Conservation (phyloP, 1,140 invertebrate species). For the Eulimnadia texana region DNA sequence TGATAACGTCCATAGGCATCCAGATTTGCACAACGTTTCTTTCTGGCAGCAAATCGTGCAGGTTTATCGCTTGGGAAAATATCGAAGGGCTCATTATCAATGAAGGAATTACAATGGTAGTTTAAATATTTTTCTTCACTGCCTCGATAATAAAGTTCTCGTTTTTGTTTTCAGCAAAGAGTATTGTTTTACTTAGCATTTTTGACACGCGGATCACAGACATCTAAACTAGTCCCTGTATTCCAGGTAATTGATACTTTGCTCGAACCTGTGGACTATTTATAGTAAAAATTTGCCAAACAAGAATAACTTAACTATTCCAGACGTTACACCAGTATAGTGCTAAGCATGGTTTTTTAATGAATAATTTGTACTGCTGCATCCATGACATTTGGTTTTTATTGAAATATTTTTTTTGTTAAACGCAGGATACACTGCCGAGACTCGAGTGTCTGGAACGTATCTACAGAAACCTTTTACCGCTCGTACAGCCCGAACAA, state of each 20-base stretch:
- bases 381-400: no score
- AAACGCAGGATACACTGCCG: constrained; percentile 5
- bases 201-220: constrained; percentile 1
- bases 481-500: not conserved
- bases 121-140: not conserved
- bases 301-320: no score
- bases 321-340: no score
- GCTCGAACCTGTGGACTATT: no score
- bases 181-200: constrained; percentile 14
- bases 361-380: no score
- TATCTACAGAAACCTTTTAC: constrained; percentile 6
- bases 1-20: constrained; percentile 9
- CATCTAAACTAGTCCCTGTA: constrained; percentile 6
- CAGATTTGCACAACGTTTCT: constrained; percentile 12
- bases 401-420: not conserved
- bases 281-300: no score
- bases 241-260: constrained; percentile 3
- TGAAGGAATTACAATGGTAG: constrained; percentile 14
- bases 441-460: constrained; percentile 12
- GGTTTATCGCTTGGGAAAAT: constrained; percentile 15
- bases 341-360: no score
- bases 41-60: constrained; percentile 2
- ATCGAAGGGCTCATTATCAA: constrained; percentile 11
- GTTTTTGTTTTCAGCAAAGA: constrained; percentile 4
- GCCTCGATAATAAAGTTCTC: not conserved